Evolutionary conservation across 1,140 invertebrate genomes (phyloP).

Genomic region (Drosophila truncata): DNA sequence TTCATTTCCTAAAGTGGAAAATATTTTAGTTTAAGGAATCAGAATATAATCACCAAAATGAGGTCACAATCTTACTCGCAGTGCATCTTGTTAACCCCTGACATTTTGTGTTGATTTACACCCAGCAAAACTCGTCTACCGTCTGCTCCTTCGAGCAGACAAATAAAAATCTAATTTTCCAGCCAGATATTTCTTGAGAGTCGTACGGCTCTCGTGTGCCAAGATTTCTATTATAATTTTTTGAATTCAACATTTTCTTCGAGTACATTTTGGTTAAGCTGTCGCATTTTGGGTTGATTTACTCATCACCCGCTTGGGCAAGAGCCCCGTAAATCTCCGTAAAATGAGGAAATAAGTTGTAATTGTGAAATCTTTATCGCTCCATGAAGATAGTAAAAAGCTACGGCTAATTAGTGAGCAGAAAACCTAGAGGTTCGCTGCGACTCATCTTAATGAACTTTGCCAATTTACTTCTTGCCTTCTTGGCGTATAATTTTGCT

Average conservation of each 20-base stretch:
- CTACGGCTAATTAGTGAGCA: constrained; percentile 35
- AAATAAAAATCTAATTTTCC: constrained; percentile 5
- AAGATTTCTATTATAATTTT: not conserved
- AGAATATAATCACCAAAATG: not conserved
- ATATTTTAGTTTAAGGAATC: not conserved
- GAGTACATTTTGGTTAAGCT: constrained; percentile 24
- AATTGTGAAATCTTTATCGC: constrained; percentile 49
- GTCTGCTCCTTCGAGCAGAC: not conserved
- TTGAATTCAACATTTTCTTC: constrained; percentile 7
- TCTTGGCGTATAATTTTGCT: constrained; percentile 8
- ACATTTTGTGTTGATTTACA: constrained; percentile 38
- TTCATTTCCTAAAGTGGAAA: not conserved
- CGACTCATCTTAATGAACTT: constrained; percentile 44
- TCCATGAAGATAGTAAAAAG: constrained; percentile 25
- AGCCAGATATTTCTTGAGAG: not conserved
- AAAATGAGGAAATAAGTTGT: constrained; percentile 48
- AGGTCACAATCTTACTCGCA: not conserved
- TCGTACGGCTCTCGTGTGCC: not conserved
- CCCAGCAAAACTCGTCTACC: constrained; percentile 1
- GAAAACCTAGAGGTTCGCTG: constrained; percentile 19
- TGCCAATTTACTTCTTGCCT: constrained; percentile 31
- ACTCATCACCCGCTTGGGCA: constrained; percentile 39
- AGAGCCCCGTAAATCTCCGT: constrained; percentile 38
- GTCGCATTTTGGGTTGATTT: constrained; percentile 31
- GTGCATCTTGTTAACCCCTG: constrained; percentile 31